Base-by-base conservation (phyloP, 2,113 vertebrate genomes). In the Peromyscus californicus region DNA sequence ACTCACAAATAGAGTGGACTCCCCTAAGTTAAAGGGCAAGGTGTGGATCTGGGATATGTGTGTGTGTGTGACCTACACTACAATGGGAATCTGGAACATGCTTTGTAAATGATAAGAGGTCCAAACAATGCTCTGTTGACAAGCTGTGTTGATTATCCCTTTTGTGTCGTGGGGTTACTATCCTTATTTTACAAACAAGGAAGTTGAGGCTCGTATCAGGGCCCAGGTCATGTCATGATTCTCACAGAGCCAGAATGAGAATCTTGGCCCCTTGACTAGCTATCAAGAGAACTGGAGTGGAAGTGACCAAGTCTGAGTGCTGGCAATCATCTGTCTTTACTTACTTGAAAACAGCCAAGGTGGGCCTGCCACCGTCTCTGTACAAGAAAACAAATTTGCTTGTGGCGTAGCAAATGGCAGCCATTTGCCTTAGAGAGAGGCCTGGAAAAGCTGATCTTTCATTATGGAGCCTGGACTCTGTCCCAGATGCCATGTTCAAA, bases 101-200 rank as follows among this genome's bases (percentile, higher is more conserved):
- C 22, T 86, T 78, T 78, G n/a, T 59, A 78, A 78, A 78, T 59
- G 48, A n/a, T 94, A 84, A 84, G 67, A 29, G 45, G 45, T 21
- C 33, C 67, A 82, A 74, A 79, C 51, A 39, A 89, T 45, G 54
- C 11, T 69, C 24, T 31, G 8, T 65, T 82, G 69, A 74, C 80
- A 93, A 45, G 39, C 36, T 9, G 11, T 10, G 17, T 75, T 91
- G 61, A 63, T 69, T 63, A n/a, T 65, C 80, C 39, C 42, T 48
- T 51, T 51, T 57, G 2, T 39, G 5, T 88, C 65, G 48, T 29
- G 26, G 45, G 36, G 65, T 87, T 88, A 82, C 57, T 72, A 57
- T 31, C 36, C 36, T 89, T 74, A 80, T 90, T 88, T 87, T 85
- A 63, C 61, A 89, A 48, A 57, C n/a, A 67, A 94, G 54, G 79